Base-by-base conservation (phyloP, 2,797 vertebrate genomes). In the Microchirus variegatus region DNA sequence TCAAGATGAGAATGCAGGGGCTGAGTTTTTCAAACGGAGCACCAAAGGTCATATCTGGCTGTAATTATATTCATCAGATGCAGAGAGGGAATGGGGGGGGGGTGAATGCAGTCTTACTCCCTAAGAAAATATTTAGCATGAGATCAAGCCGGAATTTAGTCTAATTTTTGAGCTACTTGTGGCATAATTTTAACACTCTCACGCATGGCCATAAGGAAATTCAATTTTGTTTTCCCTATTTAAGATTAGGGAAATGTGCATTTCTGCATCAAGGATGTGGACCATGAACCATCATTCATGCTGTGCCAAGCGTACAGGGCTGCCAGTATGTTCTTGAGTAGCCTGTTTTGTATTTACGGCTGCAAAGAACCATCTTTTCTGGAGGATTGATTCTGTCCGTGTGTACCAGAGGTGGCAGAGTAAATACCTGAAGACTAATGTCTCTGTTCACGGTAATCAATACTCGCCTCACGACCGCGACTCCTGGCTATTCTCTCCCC, bases 381-480 rank as follows among this genome's bases (percentile, higher is more conserved):
- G 84, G 89, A n/a, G 93, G 94, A 85, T 96, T 95, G 95, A 96
- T 95, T 94, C 88, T 92, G 93, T 92, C 92, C 91, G 93, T 90
- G 87, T 94, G 93, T 92, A 93, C 90, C 92, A 90, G 92, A 95
- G 94, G 95, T 96, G 95, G 94, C 94, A 95, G 95, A 94, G 95
- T 97, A 99, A 99, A 98, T 96, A 98, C 94, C 95, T 93, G 91
- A 97, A 96, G 96, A 98, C 92, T 93, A 94, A 98, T 98, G 96
- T 94, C 94, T 94, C 92, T 95, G 92, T 96, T 94, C 91, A n/a
- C 87, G 89, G 89, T 94, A 93, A 98, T 98, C 96, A 95, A 97
- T 96, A 96, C 93, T 88, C 93, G 92, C 94, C 95, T 95, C 94
- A 92, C 93, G 93, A 95, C 95, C 95, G 92, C 94, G n/a, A 95